These are phyloP conservation scores for Pseudomyrmex sp. DNA, from an alignment of 1,140 invertebrate genomes.

Conservation along the genomic window DNA sequence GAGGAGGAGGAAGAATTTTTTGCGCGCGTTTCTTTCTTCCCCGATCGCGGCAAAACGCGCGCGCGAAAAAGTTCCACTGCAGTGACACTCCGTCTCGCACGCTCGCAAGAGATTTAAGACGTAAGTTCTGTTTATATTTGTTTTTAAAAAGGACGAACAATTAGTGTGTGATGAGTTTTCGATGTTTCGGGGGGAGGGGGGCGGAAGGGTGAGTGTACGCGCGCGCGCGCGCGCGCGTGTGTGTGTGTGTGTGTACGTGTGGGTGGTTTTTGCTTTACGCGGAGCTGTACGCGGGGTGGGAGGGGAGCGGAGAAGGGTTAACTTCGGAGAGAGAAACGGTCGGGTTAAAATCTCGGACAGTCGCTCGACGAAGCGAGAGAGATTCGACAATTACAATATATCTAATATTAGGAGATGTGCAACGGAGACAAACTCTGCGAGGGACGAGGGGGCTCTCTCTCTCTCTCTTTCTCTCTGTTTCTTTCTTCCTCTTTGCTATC, in stretches of 20 bases:
- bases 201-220: background rate
- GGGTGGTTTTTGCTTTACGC: conserved; percentile 60
- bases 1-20: background rate
- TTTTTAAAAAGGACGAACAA: conserved; percentile 80
- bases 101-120: conserved; percentile 67
- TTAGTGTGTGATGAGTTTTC: conserved; percentile 69
- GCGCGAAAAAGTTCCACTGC: conserved; percentile 15
- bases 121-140: conserved; percentile 81
- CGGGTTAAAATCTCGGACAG: conserved; percentile 57
- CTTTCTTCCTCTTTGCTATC: too few relatives aligned
- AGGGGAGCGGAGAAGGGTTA: background rate
- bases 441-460: conserved; percentile 42
- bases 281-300: conserved; percentile 57
- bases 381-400: conserved; percentile 36
- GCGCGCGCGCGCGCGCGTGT: background rate
- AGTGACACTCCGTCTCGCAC: conserved; percentile 39
- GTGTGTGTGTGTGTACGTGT: background rate
- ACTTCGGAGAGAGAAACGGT: conserved; percentile 60
- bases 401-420: conserved; percentile 11
- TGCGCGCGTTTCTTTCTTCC: background rate
- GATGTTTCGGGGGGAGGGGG: conserved; percentile 62
- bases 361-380: conserved; percentile 17
- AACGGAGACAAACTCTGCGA: conserved; percentile 22
- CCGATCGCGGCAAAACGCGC: background rate
- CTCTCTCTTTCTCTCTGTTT: too few relatives aligned